Evolutionary conservation across 2,797 vertebrate species (phyloP).

Genomic region (Melopsittacus undulatus): DNA sequence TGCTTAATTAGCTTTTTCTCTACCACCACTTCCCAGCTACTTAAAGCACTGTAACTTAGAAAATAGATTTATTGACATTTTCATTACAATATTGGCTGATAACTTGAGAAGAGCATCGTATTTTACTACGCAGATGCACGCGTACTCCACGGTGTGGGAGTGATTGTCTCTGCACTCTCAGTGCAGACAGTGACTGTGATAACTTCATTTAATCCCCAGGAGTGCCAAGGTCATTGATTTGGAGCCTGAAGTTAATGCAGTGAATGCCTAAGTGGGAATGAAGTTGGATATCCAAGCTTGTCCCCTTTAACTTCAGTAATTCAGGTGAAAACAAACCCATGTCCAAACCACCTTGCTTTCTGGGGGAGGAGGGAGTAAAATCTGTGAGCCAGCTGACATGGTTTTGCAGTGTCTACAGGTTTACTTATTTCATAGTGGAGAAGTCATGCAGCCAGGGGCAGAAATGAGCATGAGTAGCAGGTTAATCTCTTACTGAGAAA

Average conservation of each 20-base stretch:
- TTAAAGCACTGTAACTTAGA: not conserved
- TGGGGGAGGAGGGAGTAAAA: not conserved
- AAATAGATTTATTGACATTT: slow-evolving; percentile 23
- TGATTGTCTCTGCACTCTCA: not conserved
- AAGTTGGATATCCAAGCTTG: not conserved
- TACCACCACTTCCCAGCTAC: not conserved
- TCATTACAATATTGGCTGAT: not conserved
- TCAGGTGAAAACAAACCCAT: not conserved
- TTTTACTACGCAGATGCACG: not conserved
- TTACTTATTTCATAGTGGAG: not conserved
- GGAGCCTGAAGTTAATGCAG: not conserved
- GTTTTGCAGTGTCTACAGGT: not conserved
- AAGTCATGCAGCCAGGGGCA: not conserved
- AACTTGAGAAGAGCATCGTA: not conserved
- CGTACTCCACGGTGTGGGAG: not conserved
- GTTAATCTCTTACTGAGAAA: slow-evolving; percentile 8
- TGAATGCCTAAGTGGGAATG: not conserved
- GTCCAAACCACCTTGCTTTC: not conserved
- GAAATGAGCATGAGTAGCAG: not conserved
- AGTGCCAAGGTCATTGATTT: not conserved
- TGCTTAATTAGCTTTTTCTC: slow-evolving; percentile 23
- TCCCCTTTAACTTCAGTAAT: not conserved
- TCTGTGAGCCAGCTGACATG: fast-evolving
- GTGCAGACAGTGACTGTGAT: not conserved
- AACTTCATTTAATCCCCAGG: not conserved